phyloP scores from a whole-genome alignment of 2,113 vertebrate species.

The Isurus oxyrinchus region DNA sequence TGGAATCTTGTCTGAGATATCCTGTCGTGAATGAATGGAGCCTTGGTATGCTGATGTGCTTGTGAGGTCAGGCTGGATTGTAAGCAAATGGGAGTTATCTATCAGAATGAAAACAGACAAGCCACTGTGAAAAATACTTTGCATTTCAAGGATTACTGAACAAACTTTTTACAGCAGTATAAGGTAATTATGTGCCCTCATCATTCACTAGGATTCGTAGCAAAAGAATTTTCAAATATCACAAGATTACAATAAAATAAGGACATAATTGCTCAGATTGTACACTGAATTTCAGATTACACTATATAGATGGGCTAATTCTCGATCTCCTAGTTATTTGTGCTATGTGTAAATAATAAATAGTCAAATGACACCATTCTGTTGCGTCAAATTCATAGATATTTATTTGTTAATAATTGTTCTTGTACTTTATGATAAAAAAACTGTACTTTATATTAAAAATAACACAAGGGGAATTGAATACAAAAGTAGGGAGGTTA shows the following conservation, averaged over 20 bases:
- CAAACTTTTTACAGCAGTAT: neutral
- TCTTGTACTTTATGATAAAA: neutral
- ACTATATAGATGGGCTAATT: neutral
- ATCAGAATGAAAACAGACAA: constrained; percentile 51
- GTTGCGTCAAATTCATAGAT: neutral
- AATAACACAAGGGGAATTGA: no score
- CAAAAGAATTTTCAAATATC: neutral
- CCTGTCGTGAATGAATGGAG: constrained; percentile 82
- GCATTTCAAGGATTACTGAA: constrained; percentile 22
- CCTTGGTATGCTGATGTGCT: constrained; percentile 94
- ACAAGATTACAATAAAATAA: neutral
- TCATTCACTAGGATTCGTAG: neutral
- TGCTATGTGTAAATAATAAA: neutral
- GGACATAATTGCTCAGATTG: neutral
- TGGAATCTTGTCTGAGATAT: constrained; percentile 76
- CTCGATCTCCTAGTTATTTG: neutral
- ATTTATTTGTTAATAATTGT: neutral
- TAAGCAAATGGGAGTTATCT: constrained; percentile 94
- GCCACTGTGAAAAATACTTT: constrained; percentile 48
- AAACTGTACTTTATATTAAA: neutral
- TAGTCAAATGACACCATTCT: neutral
- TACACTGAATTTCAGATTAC: neutral
- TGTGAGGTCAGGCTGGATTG: constrained; percentile 96
- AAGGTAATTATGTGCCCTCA: neutral
- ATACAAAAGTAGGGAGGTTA: no score